Conservation (phyloP, 2,113 vertebrate species). For the Speoplatyrhinus poulsoni region DNA sequence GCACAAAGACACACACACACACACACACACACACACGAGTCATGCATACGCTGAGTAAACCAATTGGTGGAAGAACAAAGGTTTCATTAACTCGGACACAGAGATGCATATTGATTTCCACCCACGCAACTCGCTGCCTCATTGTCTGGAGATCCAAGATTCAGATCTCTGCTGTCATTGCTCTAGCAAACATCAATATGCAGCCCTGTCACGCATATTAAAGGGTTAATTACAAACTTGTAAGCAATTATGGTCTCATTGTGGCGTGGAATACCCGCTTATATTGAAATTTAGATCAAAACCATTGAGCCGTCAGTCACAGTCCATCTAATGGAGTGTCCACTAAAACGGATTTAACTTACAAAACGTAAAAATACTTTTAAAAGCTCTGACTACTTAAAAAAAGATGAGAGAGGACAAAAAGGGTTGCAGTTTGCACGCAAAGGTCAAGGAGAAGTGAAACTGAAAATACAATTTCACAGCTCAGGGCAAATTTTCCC, state of each 20-base stretch:
- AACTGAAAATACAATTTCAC: background rate
- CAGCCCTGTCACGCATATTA: slow-evolving; percentile 40
- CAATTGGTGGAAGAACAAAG: slow-evolving; percentile 52
- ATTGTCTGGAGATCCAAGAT: slow-evolving; percentile 65
- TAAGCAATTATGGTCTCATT: slow-evolving; percentile 61
- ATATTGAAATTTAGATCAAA: slow-evolving; percentile 51
- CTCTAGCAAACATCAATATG: slow-evolving; percentile 57
- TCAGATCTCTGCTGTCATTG: slow-evolving; percentile 47
- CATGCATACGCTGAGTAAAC: slow-evolving; percentile 52
- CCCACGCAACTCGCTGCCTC: slow-evolving; percentile 38
- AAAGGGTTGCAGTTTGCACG: background rate
- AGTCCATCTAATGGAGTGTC: slow-evolving; percentile 28
- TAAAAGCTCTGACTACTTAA: background rate
- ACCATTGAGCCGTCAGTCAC: slow-evolving; percentile 21
- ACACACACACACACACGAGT: slow-evolving; percentile 4
- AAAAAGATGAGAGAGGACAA: slow-evolving; percentile 10
- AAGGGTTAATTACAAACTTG: slow-evolving; percentile 69
- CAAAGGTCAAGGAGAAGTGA: background rate
- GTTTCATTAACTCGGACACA: slow-evolving; percentile 55
- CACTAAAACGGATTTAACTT: slow-evolving; percentile 27
- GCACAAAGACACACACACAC: background rate
- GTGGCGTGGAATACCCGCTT: slow-evolving; percentile 26
- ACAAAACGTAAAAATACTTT: background rate
- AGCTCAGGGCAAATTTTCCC: too few relatives aligned
- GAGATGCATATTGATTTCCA: slow-evolving; percentile 61